Conservation (phyloP, 2,113 vertebrate species). For the Pyxicephalus adspersus region DNA sequence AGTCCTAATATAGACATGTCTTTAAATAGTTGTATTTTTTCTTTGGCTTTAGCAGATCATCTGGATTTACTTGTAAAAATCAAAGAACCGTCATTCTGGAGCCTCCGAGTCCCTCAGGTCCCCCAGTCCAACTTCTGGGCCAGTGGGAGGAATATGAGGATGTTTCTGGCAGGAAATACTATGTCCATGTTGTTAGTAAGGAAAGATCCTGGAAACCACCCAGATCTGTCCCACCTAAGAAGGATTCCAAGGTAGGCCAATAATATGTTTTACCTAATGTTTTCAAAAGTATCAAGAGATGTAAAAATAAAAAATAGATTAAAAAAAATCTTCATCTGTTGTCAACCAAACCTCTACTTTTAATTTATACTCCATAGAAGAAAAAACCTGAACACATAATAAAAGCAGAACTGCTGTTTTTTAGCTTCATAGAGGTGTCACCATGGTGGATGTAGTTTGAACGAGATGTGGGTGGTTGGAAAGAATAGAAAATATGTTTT, state of each 20-base stretch:
- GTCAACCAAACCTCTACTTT: no score
- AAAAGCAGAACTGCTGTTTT: no score
- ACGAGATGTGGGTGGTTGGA: no score
- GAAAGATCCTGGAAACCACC: slow-evolving; percentile 58
- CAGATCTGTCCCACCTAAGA: slow-evolving; percentile 24
- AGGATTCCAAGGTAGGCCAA: slow-evolving; percentile 40
- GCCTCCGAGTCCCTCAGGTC: slow-evolving; percentile 42
- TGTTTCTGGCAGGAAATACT: slow-evolving; percentile 50
- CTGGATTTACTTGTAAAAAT: neutral
- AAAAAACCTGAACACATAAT: no score
- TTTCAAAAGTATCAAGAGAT: no score
- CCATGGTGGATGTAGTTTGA: no score
- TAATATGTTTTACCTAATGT: neutral
- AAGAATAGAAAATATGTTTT: no score
- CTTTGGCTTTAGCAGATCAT: neutral
- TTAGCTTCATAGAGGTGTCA: no score
- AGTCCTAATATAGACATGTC: neutral
- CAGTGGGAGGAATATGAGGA: slow-evolving; percentile 56
- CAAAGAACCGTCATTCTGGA: slow-evolving; percentile 46
- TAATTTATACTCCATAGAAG: no score
- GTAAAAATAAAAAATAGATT: no score
- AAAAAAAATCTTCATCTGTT: no score
- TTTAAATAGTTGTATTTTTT: neutral
- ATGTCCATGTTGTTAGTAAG: slow-evolving; percentile 50
- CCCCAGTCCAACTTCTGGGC: slow-evolving; percentile 53